Evolutionary conservation across 2,797 vertebrate genomes (phyloP), one percentile per base, ranked within the genome.

Genomic region (Muscicapa striata): DNA sequence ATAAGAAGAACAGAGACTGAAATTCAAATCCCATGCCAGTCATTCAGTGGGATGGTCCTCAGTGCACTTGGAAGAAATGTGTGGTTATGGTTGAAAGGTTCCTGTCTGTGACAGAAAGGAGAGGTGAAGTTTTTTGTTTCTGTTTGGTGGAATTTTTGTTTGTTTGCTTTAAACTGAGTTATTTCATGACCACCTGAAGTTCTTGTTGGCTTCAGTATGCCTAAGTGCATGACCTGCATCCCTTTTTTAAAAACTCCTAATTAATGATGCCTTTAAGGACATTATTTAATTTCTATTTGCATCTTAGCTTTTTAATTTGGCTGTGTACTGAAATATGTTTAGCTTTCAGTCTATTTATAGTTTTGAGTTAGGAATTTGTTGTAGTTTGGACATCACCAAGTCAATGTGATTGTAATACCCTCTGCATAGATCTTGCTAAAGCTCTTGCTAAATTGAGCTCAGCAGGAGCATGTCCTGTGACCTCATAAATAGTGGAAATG

Each of bases 401-500:
- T 97, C 98, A 97, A 94, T 94, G 57, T 95, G 97, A 98, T 97
- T 98, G 97, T 96, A 96, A 97, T 97, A 97, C 96, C 96, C 96
- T 96, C 95, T 97, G 90, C 88, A 85, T 89, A 97, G 97, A 97
- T 98, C 96, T 89, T 96, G 93, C 97, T 96, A 97, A 97, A 98
- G 97, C 97, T 97, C 93, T 95, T 97, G 97, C 97, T 97, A 98
- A 98, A 98, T 98, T 98, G 97, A 98, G 97, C 98, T 97, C 98
- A 98, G 98, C 98, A 97, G 97, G 98, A 98, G 93, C 95, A 95
- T 97, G 97, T 97, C 97, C 98, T 98, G 97, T 97, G 97, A 98
- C 98, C 97, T 98, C 97, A 97, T 97, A 97, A 98, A 98, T 97
- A 97, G 97, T 98, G 98, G 97, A 98, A 98, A 98, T 98, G 97